Base-by-base conservation (phyloP, 2,888 invertebrate genomes). In the Rhogogaster chlorosoma region DNA sequence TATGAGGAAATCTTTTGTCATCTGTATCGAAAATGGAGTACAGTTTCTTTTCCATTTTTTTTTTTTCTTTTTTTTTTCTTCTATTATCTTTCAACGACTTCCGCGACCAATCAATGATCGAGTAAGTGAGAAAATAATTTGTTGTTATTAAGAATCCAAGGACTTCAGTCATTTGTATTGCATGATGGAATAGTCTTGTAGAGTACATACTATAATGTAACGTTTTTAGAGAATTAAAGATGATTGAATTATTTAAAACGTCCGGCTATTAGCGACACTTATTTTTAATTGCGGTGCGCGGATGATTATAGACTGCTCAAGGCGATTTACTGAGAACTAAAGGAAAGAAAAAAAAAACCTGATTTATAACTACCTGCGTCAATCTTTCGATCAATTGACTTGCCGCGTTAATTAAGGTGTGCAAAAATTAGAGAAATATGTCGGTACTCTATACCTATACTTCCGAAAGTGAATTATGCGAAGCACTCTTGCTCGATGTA, bases 221-320 rank as follows among this genome's bases (percentile, higher is more conserved):
- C 10, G 38, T 32, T 29, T n/a, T 38, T 5, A 42, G 38, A 42
- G 32, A 32, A 61, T 26, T 61, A 10, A 26, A 29, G 49, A 77
- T 32, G 77, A 77, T 29, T 32, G 77, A 77, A 53, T 77, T 77
- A 53, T 36, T 53, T 9, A 45, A 77, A 77, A 77, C 77, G 18
- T 67, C 4, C 26, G 75, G 29, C 53, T 38, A n/a, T 73, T 38
- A 73, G 73, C 38, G 73, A 73, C 73, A 38, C 42, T 38, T 73
- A 73, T 38, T 73, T 42, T 5, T 42, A 73, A 45, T 73, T 67
- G 32, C 18, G 18, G 67, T 67, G 67, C 67, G 12, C 6, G 6
- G 32, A 32, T 67, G 32, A 15, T 67, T 67, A 15, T 67, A 32
- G 6, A 67, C 67, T 67, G 67, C 32, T 32, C 2, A 29, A 67